Evolutionary conservation across 2,113 vertebrate species (phyloP), one percentile per base, ranked within the genome.

Genomic region (Myotis brandtii): DNA sequence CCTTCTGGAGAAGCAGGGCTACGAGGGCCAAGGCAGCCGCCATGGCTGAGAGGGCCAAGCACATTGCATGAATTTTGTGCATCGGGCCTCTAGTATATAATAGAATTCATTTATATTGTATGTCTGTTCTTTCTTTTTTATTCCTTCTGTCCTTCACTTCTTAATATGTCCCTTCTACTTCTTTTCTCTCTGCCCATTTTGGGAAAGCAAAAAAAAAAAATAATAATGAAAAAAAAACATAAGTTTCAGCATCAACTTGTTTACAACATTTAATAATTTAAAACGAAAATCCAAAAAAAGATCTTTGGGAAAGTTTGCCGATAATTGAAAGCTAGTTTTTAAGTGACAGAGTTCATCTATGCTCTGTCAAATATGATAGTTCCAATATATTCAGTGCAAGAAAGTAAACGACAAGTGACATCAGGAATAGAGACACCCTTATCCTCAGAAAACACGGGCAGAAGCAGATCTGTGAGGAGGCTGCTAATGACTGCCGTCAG

Each of bases 271-370:
- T 70, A 67, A 43, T 62, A n/a, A 72, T 86, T 93, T 89, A 62
- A 37, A 86, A 12, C 73, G 12, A 46, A 91, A 91, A 3, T 54
- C 5, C 3, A 5, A 7, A 80, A 82, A 82, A 82, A 73, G 9
- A 76, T 32, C 6, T 77, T 85, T 77, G 1, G 5, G 37, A n/a
- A 95, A 80, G 14, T 82, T 52, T 72, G 2, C 30, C 70, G 54
- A 66, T 59, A 40, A 89, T 18, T 10, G 6, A 76, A 97, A 81
- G 9, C 27, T 40, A 46, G 37, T n/a, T 77, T 89, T 87, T 82
- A 89, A 75, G 54, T 75, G 82, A 50, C 85, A 92, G 46, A 88
- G 12, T 94, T 90, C 40, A 91, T 90, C 25, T 82, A 11, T 16
- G 7, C 16, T 67, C 54, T 89, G 70, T 73, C 27, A 13, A 0